Conservation (phyloP, 2,113 vertebrate species). For the Thinocorus orbignyianus region DNA sequence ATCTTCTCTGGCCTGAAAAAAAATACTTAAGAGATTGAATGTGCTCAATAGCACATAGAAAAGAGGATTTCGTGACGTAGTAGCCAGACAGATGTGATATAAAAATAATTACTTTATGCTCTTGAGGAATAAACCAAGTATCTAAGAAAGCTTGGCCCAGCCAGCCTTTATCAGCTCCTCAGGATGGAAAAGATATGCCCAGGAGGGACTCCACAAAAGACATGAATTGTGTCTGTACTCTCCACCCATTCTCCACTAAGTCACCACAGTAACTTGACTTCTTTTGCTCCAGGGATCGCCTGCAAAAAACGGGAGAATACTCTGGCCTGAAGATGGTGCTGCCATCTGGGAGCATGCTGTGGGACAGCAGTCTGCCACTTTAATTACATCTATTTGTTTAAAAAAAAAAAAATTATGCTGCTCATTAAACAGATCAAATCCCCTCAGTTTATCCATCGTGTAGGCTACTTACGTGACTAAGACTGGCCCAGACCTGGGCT, state of each 20-base stretch:
- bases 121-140: background rate
- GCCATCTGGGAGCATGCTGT: constrained; percentile 32
- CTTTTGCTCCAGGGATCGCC: background rate
- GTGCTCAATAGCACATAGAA: background rate
- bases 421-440: constrained; percentile 35
- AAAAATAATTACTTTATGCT: background rate
- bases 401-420: background rate
- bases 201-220: background rate
- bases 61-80: background rate
- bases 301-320: background rate
- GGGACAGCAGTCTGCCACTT: background rate
- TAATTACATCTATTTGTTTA: background rate
- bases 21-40: background rate
- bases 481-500: background rate
- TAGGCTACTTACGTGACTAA: constrained; percentile 52
- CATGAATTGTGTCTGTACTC: background rate
- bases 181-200: background rate
- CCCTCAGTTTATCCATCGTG: background rate
- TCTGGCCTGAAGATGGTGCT: background rate
- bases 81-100: background rate
- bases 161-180: background rate
- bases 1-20: background rate
- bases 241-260: background rate
- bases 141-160: background rate
- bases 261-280: background rate